A percentile compares a stretch with the other conserved stretches of the same genome.
Conservation (phyloP, 2,888 invertebrate genomes). For the Diogma glabrata region DNA sequence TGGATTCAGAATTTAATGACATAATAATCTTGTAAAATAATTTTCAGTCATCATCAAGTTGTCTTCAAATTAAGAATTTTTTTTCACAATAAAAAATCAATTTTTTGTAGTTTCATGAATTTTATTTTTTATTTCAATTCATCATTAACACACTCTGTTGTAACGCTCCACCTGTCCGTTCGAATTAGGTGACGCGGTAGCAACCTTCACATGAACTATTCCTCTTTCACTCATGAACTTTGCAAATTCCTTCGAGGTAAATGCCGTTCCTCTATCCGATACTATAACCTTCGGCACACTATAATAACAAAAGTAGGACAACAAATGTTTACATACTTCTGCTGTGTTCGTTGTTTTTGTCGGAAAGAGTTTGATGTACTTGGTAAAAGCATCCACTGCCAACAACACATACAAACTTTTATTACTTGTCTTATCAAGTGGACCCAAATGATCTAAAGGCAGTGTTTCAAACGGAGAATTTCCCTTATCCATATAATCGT, state of each 20-base stretch:
- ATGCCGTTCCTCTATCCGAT: neutral
- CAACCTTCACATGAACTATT: slow-evolving; percentile 14
- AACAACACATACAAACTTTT: neutral
- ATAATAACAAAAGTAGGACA: neutral
- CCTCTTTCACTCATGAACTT: neutral
- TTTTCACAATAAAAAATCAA: too few species aligned
- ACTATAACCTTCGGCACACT: neutral
- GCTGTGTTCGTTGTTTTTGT: neutral
- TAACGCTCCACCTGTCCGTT: slow-evolving; percentile 14
- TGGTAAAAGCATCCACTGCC: neutral
- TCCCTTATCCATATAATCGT: neutral
- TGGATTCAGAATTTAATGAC: too few species aligned
- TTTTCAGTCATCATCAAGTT: too few species aligned
- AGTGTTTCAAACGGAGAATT: slow-evolving; percentile 2
- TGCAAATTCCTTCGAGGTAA: neutral
- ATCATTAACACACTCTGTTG: too few species aligned
- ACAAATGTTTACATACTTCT: too few species aligned
- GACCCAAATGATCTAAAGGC: slow-evolving; percentile 6
- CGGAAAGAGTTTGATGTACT: neutral
- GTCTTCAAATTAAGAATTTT: too few species aligned
- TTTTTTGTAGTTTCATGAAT: too few species aligned
- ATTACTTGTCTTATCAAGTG: neutral
- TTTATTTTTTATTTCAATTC: too few species aligned
- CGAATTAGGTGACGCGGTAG: slow-evolving; percentile 13
- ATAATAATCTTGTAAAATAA: too few species aligned